Evolutionary conservation across 2,888 invertebrate genomes (phyloP).

Genomic region (Pristionchus japonicus): DNA sequence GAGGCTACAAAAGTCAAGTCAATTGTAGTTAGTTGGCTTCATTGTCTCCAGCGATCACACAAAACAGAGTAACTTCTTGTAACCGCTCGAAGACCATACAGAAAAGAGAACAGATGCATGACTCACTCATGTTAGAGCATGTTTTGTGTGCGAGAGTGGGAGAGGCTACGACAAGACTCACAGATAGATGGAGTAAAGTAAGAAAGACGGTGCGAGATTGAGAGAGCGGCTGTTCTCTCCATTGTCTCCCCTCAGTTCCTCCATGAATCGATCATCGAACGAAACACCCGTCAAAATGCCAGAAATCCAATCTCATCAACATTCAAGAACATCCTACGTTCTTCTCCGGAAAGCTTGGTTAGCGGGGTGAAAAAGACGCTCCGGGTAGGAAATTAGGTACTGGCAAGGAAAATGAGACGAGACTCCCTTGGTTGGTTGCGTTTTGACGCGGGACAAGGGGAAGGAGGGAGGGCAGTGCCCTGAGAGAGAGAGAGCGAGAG

Average conservation of each 20-base stretch:
- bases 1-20: slow-evolving; percentile 6
- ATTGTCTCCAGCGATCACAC: background rate
- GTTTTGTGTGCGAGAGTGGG: background rate
- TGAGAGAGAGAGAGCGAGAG: background rate
- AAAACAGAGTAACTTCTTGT: background rate
- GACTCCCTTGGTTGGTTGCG: slow-evolving; percentile 4
- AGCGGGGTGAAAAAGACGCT: background rate
- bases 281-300: background rate
- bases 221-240: background rate
- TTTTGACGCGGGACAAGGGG: background rate
- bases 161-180: background rate
- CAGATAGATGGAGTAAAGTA: background rate
- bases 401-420: background rate
- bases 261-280: background rate
- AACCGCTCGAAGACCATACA: background rate
- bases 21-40: background rate
- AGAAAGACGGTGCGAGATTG: background rate
- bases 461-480: background rate
- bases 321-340: background rate
- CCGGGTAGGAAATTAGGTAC: slow-evolving; percentile 22
- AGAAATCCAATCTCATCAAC: background rate
- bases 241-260: background rate
- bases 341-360: background rate
- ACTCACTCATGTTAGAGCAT: background rate
- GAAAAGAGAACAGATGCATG: background rate